Evolutionary conservation across 2,888 invertebrate species (phyloP), one percentile per base, ranked within the genome.

Genomic region (Drosophila meridionalis): DNA sequence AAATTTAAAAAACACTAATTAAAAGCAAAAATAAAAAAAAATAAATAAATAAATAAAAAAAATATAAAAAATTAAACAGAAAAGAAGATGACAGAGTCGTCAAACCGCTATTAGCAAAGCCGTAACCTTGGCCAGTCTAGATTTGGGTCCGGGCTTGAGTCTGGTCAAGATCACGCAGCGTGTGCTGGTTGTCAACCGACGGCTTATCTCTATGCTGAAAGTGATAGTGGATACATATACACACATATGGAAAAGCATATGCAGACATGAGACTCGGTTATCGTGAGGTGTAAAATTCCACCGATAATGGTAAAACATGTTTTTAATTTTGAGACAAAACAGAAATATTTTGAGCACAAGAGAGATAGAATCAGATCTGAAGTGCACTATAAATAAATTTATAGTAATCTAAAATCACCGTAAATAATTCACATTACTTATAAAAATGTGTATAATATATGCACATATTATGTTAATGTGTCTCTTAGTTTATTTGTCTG

Each of bases 71-170:
- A n/a, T 28, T 7, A 6, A 36, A 6, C 12, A 3, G 34, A 56
- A 40, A n/a, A 26, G 34, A 47, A 67, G 67, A 67, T 47, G 67
- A 38, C 32, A 56, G 65, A 68, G 47, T 34, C n/a, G 67, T 68
- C 68, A 68, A 68, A 50, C 68, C 36, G 55, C 66, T 65, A 65
- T 65, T 65, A 48, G 56, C 56, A 66, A 20, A 65, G 56, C 56
- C 42, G 9, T 50, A 65, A 56, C 67, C 66, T 68, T 56, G 68
- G 36, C 36, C 48, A 14, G 55, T 56, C 56, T 42, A 56, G 30
- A 65, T 65, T 40, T 68, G 36, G 42, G 66, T 30, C 26, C 48
- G 42, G 30, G 32, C 64, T 55, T 64, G 55, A 67, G 55, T 67
- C 67, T 67, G 67, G 67, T 64, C 64, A 64, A 64, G 64, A 67